Evolutionary conservation across 2,113 vertebrate genomes (phyloP), one percentile per base, ranked within the genome.

Genomic region (Martes martes): DNA sequence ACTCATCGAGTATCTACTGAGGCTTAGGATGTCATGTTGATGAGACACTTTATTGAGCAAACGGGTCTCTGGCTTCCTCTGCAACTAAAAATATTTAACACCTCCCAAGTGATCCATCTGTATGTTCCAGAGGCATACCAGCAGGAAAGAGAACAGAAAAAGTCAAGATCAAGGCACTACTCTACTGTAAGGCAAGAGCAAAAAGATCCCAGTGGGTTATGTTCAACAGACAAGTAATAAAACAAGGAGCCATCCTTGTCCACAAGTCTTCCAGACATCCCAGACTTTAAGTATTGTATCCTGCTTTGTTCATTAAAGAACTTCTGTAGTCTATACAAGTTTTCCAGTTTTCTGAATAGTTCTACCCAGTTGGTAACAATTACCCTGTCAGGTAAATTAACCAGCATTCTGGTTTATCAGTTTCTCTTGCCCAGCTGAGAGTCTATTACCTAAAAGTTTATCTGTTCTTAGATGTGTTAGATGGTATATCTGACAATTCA

Each of bases 81-180:
- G 21, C 55, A 95, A 71, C 21, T 10, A 26, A 79, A 96, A 94
- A 73, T 89, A 96, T 96, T 69, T 11, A 93, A 65, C 69, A 57
- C 13, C 50, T 93, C 59, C 73, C 63, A 91, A 50, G 26, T 33
- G 65, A 61, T 65, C 52, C 69, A 65, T 45, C 14, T 59, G 23
- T 57, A 73, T 79, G 69, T 42, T 55, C 65, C 9, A 78, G 67
- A 82, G 9, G 67, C 33, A 45, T 2, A 71, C 45, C 33, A 84
- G 42, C 52, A 61, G 23, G 82, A 81, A 33, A 57, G 47, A 24
- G 18, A 69, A 94, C 26, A 80, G 47, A 57, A 82, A 63, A 73
- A 65, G 33, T 82, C 45, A 76, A 96, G 79, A 47, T 87, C 45
- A 85, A 74, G 88, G 85, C 65, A 85, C 69, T 73, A 88, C 47